Conservation (phyloP, 2,113 vertebrate species). For the Eudorcas thomsonii region DNA sequence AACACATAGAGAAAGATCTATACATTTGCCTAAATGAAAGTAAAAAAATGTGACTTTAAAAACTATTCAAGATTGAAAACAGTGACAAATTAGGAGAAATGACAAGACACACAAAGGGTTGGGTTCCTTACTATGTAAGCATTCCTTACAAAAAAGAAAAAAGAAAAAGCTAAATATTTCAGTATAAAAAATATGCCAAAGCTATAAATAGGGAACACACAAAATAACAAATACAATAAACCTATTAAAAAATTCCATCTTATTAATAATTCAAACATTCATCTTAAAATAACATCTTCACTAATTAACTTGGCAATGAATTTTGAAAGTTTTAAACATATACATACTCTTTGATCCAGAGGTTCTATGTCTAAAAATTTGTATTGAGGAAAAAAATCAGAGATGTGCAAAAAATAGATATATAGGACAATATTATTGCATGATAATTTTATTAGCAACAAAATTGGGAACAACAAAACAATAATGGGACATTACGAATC, state of each 20-base stretch:
- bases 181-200: not conserved
- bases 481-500: not conserved
- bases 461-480: not conserved
- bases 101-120: not conserved
- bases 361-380: not conserved
- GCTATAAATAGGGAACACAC: not conserved
- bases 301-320: not conserved
- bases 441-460: slow-evolving; percentile 29
- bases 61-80: slow-evolving; percentile 5
- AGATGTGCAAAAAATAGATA: not conserved
- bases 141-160: not conserved
- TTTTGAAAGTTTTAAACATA: slow-evolving; percentile 15
- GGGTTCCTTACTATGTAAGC: not conserved
- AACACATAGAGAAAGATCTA: not conserved
- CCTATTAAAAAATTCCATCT: not conserved
- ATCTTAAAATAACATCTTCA: not conserved
- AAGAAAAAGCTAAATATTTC: not conserved
- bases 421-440: not conserved
- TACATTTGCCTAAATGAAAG: not conserved
- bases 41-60: not conserved
- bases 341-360: not conserved
- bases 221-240: not conserved
- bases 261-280: slow-evolving; percentile 9
- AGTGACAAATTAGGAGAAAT: not conserved
- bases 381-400: not conserved